Base-by-base conservation (phyloP, 2,113 vertebrate genomes). In the Sphyrna mokarran region DNA sequence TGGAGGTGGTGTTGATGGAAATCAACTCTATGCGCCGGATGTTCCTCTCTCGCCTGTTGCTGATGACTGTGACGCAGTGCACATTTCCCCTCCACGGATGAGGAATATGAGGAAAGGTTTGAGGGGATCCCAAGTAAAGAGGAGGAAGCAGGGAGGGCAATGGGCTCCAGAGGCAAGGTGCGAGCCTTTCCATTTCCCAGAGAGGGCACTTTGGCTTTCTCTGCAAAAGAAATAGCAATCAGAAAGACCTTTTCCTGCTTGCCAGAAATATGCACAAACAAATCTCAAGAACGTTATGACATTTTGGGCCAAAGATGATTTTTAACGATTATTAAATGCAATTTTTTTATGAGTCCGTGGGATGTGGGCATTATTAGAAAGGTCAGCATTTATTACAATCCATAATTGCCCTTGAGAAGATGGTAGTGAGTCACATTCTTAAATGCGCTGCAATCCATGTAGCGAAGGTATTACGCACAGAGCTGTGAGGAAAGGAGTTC, bases 11-110 rank as follows among this genome's bases (percentile, higher is more conserved):
- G 94, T 69, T 54, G 94, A 54, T 22, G 94, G 37, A 95, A 76
- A 43, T 76, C 68, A 7, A 76, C 69, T 72, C 94, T 69, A 95
- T 76, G 68, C 54, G 37, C 94, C 16, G 94, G 26, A 0, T 29
- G 68, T 70, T 95, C 43, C 69, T 95, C 94, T 40, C 43, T 95
- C 40, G 43, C 29, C 26, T 95, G 94, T 70, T 95, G 94, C 68
- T 33, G 68, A 95, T 72, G 69, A 43, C 54, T 43, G 40, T 95
- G 94, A 54, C 40, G 69, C 43, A 72, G 10, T 16, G 23, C 40
- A 54, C 69, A 72, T 23, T 54, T 95, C 23, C 69, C 94, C 69
- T 95, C 94, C 23, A 6, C 33, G 68, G 69, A 14, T 95, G 94
- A 95, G 43, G 40, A 48, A 70, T 72, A 33, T 14, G 68, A 95